Percentiles rank a stretch among this genome's conserved stretches.
Evolutionary conservation across 2,113 vertebrate genomes (phyloP).

Genomic region (Accipiter virgatus): DNA sequence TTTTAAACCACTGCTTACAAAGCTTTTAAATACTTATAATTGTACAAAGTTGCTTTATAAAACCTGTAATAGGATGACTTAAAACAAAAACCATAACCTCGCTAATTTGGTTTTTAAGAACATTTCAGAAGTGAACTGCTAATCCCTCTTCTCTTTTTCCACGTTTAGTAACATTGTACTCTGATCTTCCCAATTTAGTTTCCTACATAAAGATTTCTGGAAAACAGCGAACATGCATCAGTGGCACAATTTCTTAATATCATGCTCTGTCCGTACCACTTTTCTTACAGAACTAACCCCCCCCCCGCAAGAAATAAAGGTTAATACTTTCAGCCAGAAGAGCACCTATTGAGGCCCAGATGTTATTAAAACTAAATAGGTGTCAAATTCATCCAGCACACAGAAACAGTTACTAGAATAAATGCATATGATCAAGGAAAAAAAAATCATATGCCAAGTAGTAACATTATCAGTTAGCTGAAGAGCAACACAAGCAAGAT

Average conservation of each 20-base stretch:
- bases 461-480: neutral
- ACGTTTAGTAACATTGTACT: neutral
- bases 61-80: neutral
- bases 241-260: neutral
- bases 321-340: constrained; percentile 14
- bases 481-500: neutral
- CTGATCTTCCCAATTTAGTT: neutral
- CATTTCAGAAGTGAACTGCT: neutral
- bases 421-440: neutral
- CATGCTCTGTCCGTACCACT: neutral
- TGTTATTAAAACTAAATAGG: neutral
- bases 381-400: neutral
- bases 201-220: neutral
- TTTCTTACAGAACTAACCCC: neutral
- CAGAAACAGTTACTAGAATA: neutral
- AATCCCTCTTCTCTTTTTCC: neutral
- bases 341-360: neutral
- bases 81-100: neutral
- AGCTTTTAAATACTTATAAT: neutral
- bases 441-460: neutral
- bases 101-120: neutral
- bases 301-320: neutral
- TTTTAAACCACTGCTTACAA: neutral
- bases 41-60: neutral
- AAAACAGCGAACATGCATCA: neutral